Evolutionary conservation across 2,797 vertebrate genomes (phyloP).

Genomic region (Okamejei kenojei): DNA sequence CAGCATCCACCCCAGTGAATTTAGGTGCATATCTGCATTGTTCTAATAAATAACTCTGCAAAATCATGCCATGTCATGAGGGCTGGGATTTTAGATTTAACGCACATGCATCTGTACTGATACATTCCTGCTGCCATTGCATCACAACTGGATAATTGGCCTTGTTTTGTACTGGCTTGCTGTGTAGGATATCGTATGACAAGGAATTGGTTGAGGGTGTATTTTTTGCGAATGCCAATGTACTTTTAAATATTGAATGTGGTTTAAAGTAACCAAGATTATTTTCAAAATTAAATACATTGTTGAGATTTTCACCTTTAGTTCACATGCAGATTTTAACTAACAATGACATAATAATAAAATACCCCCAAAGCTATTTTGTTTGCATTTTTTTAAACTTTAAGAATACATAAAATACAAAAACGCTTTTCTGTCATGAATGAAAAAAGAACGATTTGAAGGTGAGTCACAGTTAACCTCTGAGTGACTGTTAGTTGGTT

Average conservation of each 20-base stretch:
- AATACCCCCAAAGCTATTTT: background rate
- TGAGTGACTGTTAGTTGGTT: background rate
- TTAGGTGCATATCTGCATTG: background rate
- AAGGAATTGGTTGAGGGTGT: background rate
- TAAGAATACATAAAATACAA: background rate
- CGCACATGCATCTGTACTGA: background rate
- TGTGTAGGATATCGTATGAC: background rate
- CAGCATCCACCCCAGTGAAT: background rate
- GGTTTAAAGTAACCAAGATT: background rate
- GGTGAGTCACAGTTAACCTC: background rate
- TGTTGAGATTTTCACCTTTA: background rate
- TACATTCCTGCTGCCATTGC: background rate
- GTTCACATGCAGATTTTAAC: background rate
- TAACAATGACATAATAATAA: background rate
- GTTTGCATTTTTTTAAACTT: background rate
- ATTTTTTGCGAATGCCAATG: background rate
- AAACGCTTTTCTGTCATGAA: background rate
- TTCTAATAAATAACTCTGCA: background rate
- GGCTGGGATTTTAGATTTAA: constrained; percentile 12
- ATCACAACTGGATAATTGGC: background rate
- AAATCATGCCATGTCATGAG: background rate
- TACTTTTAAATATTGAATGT: background rate
- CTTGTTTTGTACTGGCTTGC: background rate
- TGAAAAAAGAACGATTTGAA: background rate
- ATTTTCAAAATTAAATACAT: background rate